Conservation (phyloP, 2,113 vertebrate genomes). For the Laticauda colubrina region DNA sequence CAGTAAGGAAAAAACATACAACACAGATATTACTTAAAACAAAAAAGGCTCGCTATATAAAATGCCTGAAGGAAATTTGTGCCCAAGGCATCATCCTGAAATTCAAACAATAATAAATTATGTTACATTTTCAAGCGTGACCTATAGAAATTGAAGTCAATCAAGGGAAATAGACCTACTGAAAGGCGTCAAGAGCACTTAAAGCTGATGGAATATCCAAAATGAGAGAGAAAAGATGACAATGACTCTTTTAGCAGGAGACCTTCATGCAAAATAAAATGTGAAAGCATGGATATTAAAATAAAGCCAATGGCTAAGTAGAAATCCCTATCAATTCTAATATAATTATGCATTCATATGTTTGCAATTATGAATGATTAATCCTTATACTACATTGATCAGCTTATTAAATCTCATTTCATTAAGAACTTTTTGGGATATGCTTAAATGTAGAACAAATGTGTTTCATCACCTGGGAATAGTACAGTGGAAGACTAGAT, state of each 20-base stretch:
- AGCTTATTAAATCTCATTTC: not conserved
- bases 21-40: not conserved
- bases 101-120: not conserved
- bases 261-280: not conserved
- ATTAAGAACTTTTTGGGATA: not conserved
- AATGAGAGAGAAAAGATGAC: not conserved
- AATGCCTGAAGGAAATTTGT: not conserved
- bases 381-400: not conserved
- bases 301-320: fast-evolving
- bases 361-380: not conserved
- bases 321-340: not conserved
- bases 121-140: constrained; percentile 10
- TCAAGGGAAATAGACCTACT: not conserved
- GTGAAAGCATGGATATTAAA: not conserved
- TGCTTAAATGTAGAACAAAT: not conserved
- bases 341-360: not conserved
- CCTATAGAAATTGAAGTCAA: not conserved
- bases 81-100: not conserved
- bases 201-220: constrained; percentile 7
- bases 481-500: not conserved
- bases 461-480: not conserved
- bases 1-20: not conserved
- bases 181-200: not conserved
- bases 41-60: not conserved
- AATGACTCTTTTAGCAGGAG: not conserved